Evolutionary conservation across 2,113 vertebrate species (phyloP), one percentile per base, ranked within the genome.

Genomic region (Heloderma charlesbogerti): DNA sequence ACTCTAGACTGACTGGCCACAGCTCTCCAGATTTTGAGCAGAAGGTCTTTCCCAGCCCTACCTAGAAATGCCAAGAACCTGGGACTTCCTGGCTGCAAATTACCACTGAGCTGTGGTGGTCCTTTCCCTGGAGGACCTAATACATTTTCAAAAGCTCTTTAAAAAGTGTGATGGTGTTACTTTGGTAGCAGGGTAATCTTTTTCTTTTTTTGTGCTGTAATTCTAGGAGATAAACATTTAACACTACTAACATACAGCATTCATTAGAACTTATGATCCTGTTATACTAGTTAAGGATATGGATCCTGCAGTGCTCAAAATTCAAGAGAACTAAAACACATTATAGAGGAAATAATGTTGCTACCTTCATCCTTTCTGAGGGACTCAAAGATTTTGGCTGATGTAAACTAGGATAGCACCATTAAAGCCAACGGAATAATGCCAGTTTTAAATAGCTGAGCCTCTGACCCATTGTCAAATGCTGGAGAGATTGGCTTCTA

Each of bases 401-500:
- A 86, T 66, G 8, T 77, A 69, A 78, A 54, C 15, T 67, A n/a
- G 72, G 48, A 90, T 86, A 67, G 31, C 63, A 79, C 34, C 4
- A 34, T 43, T 67, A 57, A 45, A 78, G 31, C 13, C 72, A 40
- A 40, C 86, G 83, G 63, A 90, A 90, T 67, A 86, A 86, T 69
- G 63, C 72, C 82, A 51, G 43, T 83, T 77, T 85, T 85, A 79
- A 69, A 85, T 54, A 90, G n/a, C 74, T 78, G 54, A 85, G 43
- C 4, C 20, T 85, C 45, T 85, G 82, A 78, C 82, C 51, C 43
- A 5, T 89, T 63, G 54, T 84, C 81, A 77, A 15, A 51, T 85
- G 67, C n/a, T 78, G 63, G 15, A 43, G 57, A 84, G 43, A 60
- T 13, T 78, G 72, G 25, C 71, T 90, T 78, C 34, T 57, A 78